These are phyloP conservation scores for Ectropis grisescens DNA, from an alignment of 1,140 invertebrate species.

Conservation along the genomic window DNA sequence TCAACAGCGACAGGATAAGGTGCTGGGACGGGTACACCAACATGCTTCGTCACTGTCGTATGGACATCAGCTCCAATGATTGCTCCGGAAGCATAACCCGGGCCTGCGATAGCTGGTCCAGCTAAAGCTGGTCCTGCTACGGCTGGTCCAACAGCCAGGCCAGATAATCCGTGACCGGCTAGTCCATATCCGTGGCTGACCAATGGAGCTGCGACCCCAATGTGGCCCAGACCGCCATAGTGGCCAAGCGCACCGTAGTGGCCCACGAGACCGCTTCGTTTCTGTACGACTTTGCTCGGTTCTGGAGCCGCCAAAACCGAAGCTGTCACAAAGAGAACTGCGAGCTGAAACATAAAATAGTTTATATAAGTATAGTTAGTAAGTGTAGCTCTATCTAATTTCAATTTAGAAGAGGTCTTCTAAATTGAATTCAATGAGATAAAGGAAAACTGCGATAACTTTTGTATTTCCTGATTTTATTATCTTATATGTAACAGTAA, in stretches of 20 bases:
- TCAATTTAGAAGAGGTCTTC: no score
- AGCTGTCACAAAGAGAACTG: conserved; percentile 36
- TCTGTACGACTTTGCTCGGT: conserved; percentile 54
- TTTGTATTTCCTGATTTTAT: no score
- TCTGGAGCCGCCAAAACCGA: conserved; percentile 52
- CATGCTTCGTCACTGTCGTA: conserved; percentile 61
- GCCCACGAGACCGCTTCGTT: conserved; percentile 38
- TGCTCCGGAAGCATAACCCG: conserved; percentile 12
- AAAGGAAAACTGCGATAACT: no score
- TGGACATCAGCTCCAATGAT: conserved; percentile 58
- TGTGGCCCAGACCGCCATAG: conserved; percentile 9
- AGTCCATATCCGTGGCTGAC: conserved; percentile 1
- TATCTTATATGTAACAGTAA: no score
- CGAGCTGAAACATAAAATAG: conserved; percentile 29
- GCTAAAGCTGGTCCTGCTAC: background rate
- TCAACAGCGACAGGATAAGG: conserved; percentile 59
- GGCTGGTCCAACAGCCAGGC: conserved; percentile 6
- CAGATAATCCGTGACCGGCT: background rate
- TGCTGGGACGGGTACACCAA: conserved; percentile 57
- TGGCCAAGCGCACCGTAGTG: conserved; percentile 19
- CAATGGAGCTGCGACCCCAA: no score
- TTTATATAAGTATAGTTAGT: no score
- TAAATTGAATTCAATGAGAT: no score
- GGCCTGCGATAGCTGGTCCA: conserved; percentile 1
- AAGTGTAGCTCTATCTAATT: no score